A percentile compares a stretch with the other conserved stretches of the same genome.
These are phyloP conservation scores for Anastrepha obliqua DNA, from an alignment of 1,140 invertebrate species.

Conservation along the genomic window DNA sequence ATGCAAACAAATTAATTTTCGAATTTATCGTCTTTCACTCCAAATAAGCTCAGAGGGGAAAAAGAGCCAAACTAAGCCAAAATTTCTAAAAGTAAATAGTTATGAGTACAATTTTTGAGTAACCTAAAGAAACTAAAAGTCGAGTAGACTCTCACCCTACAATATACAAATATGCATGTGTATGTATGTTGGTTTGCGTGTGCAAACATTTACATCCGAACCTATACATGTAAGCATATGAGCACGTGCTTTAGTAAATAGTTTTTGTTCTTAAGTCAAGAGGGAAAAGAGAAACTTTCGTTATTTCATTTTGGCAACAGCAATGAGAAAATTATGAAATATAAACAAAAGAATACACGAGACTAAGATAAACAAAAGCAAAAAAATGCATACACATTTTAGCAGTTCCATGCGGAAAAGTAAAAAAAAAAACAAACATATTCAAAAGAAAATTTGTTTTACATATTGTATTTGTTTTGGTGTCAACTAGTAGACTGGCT, in stretches of 20 bases:
- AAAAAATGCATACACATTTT: constrained; percentile 23
- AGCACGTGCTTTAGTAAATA: neutral
- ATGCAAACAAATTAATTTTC: too few species aligned
- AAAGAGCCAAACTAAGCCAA: too few species aligned
- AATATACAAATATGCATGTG: too few species aligned
- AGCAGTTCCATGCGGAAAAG: neutral
- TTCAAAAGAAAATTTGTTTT: neutral
- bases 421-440: neutral
- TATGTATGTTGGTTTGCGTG: too few species aligned
- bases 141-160: too few species aligned
- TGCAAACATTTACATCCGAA: neutral
- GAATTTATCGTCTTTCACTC: too few species aligned
- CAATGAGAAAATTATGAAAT: constrained; percentile 1
- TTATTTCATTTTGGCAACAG: neutral
- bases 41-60: too few species aligned
- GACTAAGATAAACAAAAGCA: constrained; percentile 30
- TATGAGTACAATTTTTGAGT: too few species aligned
- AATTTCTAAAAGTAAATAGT: too few species aligned
- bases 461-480: constrained; percentile 11
- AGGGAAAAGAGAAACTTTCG: neutral
- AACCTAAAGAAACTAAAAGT: too few species aligned
- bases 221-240: neutral
- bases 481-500: neutral
- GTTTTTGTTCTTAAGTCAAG: neutral
- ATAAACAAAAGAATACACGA: constrained; percentile 6